Evolutionary conservation across 2,113 vertebrate species (phyloP).

Genomic region (Xiphorhynchus elegans): DNA sequence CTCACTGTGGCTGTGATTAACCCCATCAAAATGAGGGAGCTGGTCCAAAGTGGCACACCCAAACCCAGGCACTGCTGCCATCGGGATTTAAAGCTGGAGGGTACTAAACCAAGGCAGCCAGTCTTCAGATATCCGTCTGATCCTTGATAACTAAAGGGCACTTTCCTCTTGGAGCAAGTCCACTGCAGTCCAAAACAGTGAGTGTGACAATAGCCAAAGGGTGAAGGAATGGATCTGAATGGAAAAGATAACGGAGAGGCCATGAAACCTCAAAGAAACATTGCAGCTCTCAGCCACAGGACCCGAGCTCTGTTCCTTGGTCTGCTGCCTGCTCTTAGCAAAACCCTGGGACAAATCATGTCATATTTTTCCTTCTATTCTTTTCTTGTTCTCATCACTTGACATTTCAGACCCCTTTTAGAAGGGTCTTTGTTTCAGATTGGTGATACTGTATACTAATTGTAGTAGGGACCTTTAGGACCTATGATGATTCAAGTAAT

Average conservation of each 20-base stretch:
- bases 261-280: not conserved
- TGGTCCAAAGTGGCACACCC: slow-evolving; percentile 48
- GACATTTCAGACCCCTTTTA: not conserved
- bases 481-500: not conserved
- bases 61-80: not conserved
- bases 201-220: not conserved
- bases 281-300: not conserved
- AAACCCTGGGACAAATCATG: not conserved
- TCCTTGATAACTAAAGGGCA: not conserved
- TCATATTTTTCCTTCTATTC: not conserved
- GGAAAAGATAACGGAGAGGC: not conserved
- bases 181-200: not conserved
- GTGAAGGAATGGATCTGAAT: not conserved
- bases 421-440: not conserved
- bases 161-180: not conserved
- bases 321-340: not conserved
- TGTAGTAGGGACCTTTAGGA: not conserved
- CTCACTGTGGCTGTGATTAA: slow-evolving; percentile 18
- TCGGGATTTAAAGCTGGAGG: not conserved
- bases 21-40: not conserved
- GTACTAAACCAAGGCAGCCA: not conserved
- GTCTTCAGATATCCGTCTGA: not conserved
- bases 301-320: not conserved
- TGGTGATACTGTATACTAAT: not conserved
- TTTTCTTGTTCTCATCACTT: not conserved